Conservation (phyloP, 2,888 invertebrate species). For the Mechanitis mazaeus region DNA sequence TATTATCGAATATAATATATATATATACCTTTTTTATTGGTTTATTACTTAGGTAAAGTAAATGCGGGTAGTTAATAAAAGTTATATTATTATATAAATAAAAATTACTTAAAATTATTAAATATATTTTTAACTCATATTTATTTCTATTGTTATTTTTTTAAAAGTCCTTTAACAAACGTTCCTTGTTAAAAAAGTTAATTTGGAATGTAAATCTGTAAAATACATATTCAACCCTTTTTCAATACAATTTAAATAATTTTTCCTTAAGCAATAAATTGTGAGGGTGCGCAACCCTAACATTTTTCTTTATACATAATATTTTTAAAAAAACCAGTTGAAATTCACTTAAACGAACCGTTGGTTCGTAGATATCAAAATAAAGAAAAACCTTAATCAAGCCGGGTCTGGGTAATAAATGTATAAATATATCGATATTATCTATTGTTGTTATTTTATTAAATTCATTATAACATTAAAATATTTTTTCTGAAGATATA, state of each 20-base stretch:
- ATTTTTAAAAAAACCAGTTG: constrained; percentile 54
- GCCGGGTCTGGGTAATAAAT: constrained; percentile 20
- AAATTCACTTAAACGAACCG: constrained; percentile 37
- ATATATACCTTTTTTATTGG: too few species aligned
- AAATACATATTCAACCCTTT: constrained; percentile 3
- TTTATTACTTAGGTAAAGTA: too few species aligned
- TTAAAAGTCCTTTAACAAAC: not conserved
- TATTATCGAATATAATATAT: too few species aligned
- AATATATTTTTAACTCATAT: too few species aligned
- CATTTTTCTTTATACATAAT: constrained; percentile 47
- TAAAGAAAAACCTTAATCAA: constrained; percentile 34
- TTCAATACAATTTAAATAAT: constrained; percentile 19
- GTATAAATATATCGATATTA: constrained; percentile 24
- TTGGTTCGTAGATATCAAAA: constrained; percentile 11
- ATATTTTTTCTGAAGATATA: too few species aligned
- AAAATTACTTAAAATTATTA: too few species aligned
- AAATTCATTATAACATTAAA: constrained; percentile 16
- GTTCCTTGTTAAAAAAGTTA: not conserved
- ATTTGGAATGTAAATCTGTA: not conserved
- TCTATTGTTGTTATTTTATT: constrained; percentile 24
- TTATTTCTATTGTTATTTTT: too few species aligned
- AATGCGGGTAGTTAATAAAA: too few species aligned
- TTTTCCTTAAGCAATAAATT: constrained; percentile 41
- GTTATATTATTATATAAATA: too few species aligned
- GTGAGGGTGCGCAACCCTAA: constrained; percentile 40